Base-by-base conservation (phyloP, 2,888 invertebrate species). In the Papilio demoleus region DNA sequence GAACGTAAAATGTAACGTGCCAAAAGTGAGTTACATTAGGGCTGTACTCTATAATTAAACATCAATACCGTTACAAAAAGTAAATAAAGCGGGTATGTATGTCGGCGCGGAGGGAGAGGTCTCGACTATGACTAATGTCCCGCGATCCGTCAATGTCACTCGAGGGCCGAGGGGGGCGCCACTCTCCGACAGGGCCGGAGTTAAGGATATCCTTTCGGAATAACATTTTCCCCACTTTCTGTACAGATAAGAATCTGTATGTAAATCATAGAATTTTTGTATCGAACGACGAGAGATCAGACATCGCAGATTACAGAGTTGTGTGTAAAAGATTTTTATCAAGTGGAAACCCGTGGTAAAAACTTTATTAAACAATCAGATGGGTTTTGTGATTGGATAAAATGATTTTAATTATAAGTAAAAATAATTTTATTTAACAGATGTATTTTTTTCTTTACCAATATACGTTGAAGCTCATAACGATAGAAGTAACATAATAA, bases 71-170 rank as follows among this genome's bases (percentile, higher is more conserved):
- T 90, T 90, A 92, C 90, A 90, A 92, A 92, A 92, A 92, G 92
- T 92, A 92, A 92, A 92, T 92, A 92, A 88, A 92, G 87, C 88
- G 88, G 88, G 91, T 88, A 88, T 84, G 82, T 89, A 85, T 76
- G 83, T 85, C 88, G 88, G 73, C 62, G 85, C 87, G 81, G 88
- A 84, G 88, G 88, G 88, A 89, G 88, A 80, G 89, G 90, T 84
- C 87, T 86, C 90, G 92, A 93, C 94, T 94, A 95, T 95, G 94
- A 95, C 94, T 94, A 94, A 95, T 94, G 93, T 90, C 86, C 86
- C 90, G 87, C 94, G 93, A 95, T 95, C 93, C 94, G 94, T 95
- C 95, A 94, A 93, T 94, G 95, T 94, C 95, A 90, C 85, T 88
- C 86, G 87, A 85, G 88, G 88, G 83, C 79, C 81, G 84, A 82